Base-by-base conservation (phyloP, 2,888 invertebrate genomes). In the Busseola fusca region DNA sequence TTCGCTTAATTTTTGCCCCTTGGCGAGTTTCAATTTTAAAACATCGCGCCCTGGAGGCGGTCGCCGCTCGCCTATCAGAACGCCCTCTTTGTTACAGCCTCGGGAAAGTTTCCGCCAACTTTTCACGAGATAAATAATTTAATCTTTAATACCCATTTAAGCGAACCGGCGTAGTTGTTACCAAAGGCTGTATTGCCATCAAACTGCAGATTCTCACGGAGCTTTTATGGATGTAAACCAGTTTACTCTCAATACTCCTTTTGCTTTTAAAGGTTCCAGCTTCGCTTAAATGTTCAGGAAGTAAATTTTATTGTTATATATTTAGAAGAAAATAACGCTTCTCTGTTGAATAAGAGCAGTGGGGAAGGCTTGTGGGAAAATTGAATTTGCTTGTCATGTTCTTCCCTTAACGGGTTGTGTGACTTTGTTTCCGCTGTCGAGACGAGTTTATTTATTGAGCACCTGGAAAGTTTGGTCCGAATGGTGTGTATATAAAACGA, bases 101-200 rank as follows among this genome's bases (percentile, higher is more conserved):
- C 83, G 88, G 85, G 86, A 86, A 92, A 93, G 89, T 92, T 90
- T 88, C 86, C 82, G 85, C 79, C 79, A 94, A 93, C 90, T 94
- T 92, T 91, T 87, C 84, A 78, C 83, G 88, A 91, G 91, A 92
- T 93, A 93, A 93, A 94, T 94, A 91, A 93, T 93, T 93, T 92
- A 91, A 93, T 93, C 89, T 93, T 92, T 92, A 92, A 93, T 93
- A 91, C 88, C 91, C 90, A 91, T 91, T 93, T 92, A 91, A 91
- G 89, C 88, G 89, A 89, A 86, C 87, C 85, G 86, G 85, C 84
- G 86, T 88, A 88, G 87, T 88, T 88, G 85, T 85, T 88, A 87
- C 88, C 86, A 81, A 86, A 87, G 86, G 84, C 87, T 87, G 86
- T 89, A 89, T 88, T 87, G 89, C 88, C 88, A 89, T 90, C 89